Conservation (phyloP, 2,113 vertebrate species). For the Saguinus midas region DNA sequence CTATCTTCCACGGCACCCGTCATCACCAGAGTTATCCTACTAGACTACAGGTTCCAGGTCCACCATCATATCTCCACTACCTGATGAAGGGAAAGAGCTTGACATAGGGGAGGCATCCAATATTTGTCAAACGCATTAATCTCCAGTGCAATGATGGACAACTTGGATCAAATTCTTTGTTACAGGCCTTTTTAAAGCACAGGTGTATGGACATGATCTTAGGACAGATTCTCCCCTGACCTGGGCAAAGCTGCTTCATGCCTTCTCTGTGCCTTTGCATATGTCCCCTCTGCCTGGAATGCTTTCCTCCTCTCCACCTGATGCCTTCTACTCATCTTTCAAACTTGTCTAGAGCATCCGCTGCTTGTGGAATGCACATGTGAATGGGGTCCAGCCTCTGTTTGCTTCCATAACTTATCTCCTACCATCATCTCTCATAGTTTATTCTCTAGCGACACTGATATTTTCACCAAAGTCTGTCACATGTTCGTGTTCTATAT, state of each 20-base stretch:
- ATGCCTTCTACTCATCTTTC: neutral
- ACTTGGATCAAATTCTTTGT: neutral
- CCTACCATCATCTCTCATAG: neutral
- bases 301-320: neutral
- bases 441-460: neutral
- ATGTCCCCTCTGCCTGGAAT: neutral
- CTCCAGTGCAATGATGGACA: neutral
- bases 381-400: neutral
- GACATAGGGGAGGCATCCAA: neutral
- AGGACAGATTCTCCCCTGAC: neutral
- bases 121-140: neutral
- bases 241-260: neutral
- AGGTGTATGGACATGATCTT: neutral
- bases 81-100: neutral
- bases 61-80: neutral
- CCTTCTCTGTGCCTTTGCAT: neutral
- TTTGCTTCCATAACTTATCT: neutral
- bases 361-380: neutral
- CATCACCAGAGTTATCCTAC: neutral
- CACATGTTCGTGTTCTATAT: neutral
- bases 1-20: neutral
- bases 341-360: neutral
- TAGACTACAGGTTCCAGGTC: neutral
- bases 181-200: neutral
- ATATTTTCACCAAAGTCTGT: neutral